phyloP scores from a whole-genome alignment of 2,113 vertebrate genomes.

The Dipodomys spectabilis region DNA sequence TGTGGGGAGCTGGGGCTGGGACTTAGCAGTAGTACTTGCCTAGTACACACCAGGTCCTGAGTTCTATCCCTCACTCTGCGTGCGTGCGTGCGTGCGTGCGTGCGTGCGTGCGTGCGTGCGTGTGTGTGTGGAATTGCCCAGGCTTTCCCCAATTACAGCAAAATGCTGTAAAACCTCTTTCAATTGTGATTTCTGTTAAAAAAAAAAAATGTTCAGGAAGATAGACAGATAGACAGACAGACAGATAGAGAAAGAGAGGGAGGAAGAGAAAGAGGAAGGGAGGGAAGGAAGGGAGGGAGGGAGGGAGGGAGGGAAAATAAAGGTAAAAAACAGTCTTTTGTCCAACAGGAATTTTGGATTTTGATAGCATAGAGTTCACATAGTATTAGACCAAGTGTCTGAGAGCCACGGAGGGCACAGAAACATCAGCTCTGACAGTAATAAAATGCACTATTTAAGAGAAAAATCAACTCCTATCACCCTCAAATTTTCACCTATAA shows the following conservation, averaged over 20 bases:
- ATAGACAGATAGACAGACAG: fast-evolving
- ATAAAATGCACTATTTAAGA: too few relatives aligned
- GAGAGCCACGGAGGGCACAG: not conserved
- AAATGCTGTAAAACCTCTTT: not conserved
- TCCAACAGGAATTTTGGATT: not conserved
- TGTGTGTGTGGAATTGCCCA: not conserved
- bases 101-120: too few relatives aligned
- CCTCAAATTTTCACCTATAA: not conserved
- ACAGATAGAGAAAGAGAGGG: too few relatives aligned
- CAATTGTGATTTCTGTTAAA: not conserved
- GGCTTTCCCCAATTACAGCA: not conserved
- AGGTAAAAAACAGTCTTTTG: not conserved
- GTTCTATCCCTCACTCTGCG: too few relatives aligned
- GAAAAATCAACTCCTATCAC: not conserved
- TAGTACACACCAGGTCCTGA: too few relatives aligned
- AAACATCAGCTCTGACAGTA: not conserved
- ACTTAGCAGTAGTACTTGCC: too few relatives aligned
- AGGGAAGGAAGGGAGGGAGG: too few relatives aligned
- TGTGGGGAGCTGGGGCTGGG: too few relatives aligned
- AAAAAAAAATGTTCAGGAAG: not conserved
- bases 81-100: too few relatives aligned
- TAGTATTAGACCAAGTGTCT: not conserved
- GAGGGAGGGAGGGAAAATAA: too few relatives aligned
- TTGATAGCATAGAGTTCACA: not conserved
- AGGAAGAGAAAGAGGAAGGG: too few relatives aligned